Base-by-base conservation (phyloP, 2,888 invertebrate genomes). In the Brenthis hecate region DNA sequence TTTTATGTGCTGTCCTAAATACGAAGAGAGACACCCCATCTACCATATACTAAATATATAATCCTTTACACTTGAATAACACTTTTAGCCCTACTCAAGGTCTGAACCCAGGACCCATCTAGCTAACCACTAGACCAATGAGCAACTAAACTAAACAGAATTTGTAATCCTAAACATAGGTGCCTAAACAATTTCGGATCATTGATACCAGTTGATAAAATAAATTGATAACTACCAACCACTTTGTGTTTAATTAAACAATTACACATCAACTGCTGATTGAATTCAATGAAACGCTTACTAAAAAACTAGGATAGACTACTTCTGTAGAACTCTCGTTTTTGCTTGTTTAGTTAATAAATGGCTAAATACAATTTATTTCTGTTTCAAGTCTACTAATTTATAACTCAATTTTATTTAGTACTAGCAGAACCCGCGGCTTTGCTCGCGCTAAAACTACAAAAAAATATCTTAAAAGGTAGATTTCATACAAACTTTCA, bases 191-290 rank as follows among this genome's bases (percentile, higher is more conserved):
- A 13, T 51, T 53, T 53, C 36, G 14, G 53, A 43, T 36, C 36
- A 62, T 36, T 53, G 51, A 16, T 28, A 47, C 19, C 53, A 53
- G 53, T 19, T 53, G 53, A 62, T 62, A 53, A 61, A 67, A 67
- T 19, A 54, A 67, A 67, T 67, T 67, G 56, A 61, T 56, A 56
- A 48, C 66, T 54, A 16, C 47, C 57, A 54, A 58, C 55, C 32
- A 56, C 50, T 65, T 65, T 55, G 55, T 28, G 19, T 67, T 67
- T 67, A 61, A 67, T 67, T 67, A 67, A 67, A 67, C 66, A 67
- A 70, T 70, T 70, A 70, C 50, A 66, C 50, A 51, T 14, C 19
- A 53, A 50, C 13, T 3, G 43, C 43, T 67, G 64, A 70, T 70
- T 70, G 70, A 63, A 66, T 58, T 62, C 60, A 70, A 67, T 70